A percentile compares a stretch with the other conserved stretches of the same genome.
These are phyloP conservation scores for Brachyrhaphis roseni DNA, from an alignment of 2,797 vertebrate species.

Conservation along the genomic window DNA sequence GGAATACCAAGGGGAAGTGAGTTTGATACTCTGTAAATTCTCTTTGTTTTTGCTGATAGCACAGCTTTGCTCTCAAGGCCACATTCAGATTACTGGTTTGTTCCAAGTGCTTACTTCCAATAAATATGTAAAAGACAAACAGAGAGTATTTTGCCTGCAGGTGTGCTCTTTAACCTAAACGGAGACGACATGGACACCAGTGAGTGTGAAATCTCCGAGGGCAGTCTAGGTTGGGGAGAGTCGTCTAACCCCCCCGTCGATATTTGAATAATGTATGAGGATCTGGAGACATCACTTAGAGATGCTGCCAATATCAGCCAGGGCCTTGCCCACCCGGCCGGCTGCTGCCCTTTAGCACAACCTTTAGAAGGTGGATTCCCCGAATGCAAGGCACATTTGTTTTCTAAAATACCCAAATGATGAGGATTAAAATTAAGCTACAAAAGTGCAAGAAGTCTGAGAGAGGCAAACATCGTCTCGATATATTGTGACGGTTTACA, in stretches of 20 bases:
- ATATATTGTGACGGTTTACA: too few relatives aligned
- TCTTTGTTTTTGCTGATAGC: slow-evolving; percentile 12
- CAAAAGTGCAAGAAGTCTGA: background rate
- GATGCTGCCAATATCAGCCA: slow-evolving; percentile 76
- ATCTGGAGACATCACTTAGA: slow-evolving; percentile 80
- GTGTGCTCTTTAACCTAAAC: slow-evolving; percentile 56
- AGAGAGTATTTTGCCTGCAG: slow-evolving; percentile 41
- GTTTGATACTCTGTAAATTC: slow-evolving; percentile 22
- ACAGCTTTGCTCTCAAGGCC: slow-evolving; percentile 14
- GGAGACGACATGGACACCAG: slow-evolving; percentile 59
- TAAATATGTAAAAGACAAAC: slow-evolving; percentile 56
- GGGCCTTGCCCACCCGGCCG: slow-evolving; percentile 61
- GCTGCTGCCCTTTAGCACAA: slow-evolving; percentile 78
- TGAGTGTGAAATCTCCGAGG: slow-evolving; percentile 66
- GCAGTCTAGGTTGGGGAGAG: slow-evolving; percentile 64
- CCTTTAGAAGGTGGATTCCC: slow-evolving; percentile 76
- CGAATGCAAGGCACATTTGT: slow-evolving; percentile 52
- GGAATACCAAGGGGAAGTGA: slow-evolving; percentile 17
- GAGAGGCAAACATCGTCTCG: background rate
- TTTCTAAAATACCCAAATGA: slow-evolving; percentile 59
- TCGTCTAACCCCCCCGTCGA: slow-evolving; percentile 40
- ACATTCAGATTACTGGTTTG: slow-evolving; percentile 22
- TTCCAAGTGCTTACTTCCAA: slow-evolving; percentile 34
- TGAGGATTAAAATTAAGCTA: slow-evolving; percentile 38
- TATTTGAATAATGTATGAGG: slow-evolving; percentile 79